Percentiles rank a stretch among this genome's conserved stretches.
Evolutionary conservation across 2,888 invertebrate genomes (phyloP).

Genomic region (Drosophila dives): DNA sequence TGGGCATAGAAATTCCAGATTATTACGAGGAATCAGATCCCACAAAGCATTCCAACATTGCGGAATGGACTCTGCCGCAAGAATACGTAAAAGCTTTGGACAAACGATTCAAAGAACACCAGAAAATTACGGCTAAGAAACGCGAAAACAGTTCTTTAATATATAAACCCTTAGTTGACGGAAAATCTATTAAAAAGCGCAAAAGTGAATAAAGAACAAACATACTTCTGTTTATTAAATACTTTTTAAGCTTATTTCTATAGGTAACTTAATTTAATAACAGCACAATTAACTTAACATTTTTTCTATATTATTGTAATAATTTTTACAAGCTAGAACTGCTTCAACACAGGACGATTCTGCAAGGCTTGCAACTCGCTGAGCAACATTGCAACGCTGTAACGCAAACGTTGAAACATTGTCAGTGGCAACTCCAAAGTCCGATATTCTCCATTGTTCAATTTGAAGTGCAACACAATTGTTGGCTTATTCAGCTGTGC

Average conservation of each 20-base stretch:
- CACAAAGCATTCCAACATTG: constrained; percentile 85
- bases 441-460: constrained; percentile 84
- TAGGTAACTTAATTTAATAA: background rate
- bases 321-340: constrained; percentile 60
- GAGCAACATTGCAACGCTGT: constrained; percentile 85
- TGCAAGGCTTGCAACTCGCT: constrained; percentile 86
- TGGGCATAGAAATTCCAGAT: constrained; percentile 90
- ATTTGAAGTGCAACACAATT: constrained; percentile 86
- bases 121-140: constrained; percentile 28
- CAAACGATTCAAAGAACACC: constrained; percentile 86
- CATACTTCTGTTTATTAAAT: background rate
- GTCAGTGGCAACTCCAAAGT: constrained; percentile 86
- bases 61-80: constrained; percentile 90
- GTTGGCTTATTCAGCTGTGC: constrained; percentile 84
- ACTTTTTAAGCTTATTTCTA: background rate
- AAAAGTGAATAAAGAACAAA: constrained; percentile 37
- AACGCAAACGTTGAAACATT: constrained; percentile 86
- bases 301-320: background rate
- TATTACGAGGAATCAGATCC: constrained; percentile 89
- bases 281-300: background rate
- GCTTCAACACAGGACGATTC: constrained; percentile 85
- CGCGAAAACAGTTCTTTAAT: background rate
- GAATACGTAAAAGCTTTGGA: constrained; percentile 87
- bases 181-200: constrained; percentile 36
- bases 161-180: constrained; percentile 11